Base-by-base conservation (phyloP, 2,797 vertebrate genomes). In the Smutsia temminckii region DNA sequence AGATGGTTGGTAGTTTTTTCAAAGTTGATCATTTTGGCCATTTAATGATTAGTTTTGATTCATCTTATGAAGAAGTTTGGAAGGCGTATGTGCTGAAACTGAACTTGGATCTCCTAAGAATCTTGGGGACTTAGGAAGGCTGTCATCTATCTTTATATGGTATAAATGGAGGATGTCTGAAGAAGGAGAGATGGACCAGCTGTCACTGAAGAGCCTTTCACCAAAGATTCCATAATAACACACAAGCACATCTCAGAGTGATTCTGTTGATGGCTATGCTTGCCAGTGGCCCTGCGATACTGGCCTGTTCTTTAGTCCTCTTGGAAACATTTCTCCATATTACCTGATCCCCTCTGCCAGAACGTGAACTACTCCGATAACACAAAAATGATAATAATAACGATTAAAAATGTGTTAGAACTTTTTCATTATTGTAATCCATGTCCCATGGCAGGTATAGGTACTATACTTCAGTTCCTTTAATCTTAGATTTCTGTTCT, bases 31-130 rank as follows among this genome's bases (percentile, higher is more conserved):
- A 49, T 91, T 81, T 87, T 53, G 51, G 37, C 72, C n/a, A 9
- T 96, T 93, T 92, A 91, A 86, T 90, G 29, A 71, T 80, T 96
- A 93, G 40, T 72, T 96, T 93, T 83, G 71, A 94, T 74, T 97
- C 72, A 93, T 55, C 87, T 95, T 74, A 59, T 64, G 29, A 89
- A 37, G 40, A 94, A 69, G 21, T 94, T 92, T 94, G 78, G 78
- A 92, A 95, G 42, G 46, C 77, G 49, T 71, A 91, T 90, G 79
- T n/a, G 94, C 79, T 92, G 42, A 93, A 94, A 78, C 78, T 95
- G 85, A 96, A 95, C 79, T 94, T 96, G 79, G 81, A 90, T 85
- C 61, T 81, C 83, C 71, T 90, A 63, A 89, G 78, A 94, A 94
- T 83, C 20, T 42, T 85, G 37, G 37, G 78, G 74, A 85, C 57